Base-by-base conservation (phyloP, 2,113 vertebrate species). In the Pelodiscus sinensis region DNA sequence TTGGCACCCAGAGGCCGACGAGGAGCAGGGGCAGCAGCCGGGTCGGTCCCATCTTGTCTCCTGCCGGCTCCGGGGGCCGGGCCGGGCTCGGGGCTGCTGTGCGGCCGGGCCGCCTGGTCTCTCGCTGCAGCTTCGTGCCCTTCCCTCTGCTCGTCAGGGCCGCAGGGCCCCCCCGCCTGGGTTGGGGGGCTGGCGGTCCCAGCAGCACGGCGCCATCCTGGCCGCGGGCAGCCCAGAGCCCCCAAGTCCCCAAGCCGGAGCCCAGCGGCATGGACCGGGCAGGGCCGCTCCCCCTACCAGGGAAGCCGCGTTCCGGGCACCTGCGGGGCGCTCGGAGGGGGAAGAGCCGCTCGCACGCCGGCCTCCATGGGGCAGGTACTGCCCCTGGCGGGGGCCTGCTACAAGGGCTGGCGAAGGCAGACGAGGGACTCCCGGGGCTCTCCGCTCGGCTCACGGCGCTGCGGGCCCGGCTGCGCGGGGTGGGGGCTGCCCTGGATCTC, bases 1-100 rank as follows among this genome's bases (percentile, higher is more conserved):
- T 96, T 92, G 88, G 96, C 92, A 92, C 90, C 95, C 95, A 96
- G 90, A 97, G 96, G 91, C 96, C 92, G 94, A 97, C 96, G 38
- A 90, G 84, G 89, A 97, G 94, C 79, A 96, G 95, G 50, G 94
- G 90, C 93, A 96, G 95, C 81, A 93, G 94, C 94, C 93, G 87
- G 91, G 94, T 94, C 94, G 80, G 94, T 82, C 95, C 94, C 95
- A 95, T 94, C 95, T 93, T 19, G 65, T 18, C 16, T 21, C 31
- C 95, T 82, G 95, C 91, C 78, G 94, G 94, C 92, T 89, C 92
- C 90, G 62, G 18, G 65, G 31, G 65, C 16, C 3, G 62, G 1
- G 13, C 15, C 29, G 8, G 79, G 22, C 56, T 79, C 65, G 86
- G 85, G 44, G 2, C 81, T 22, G 56, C 55, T 16, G 56, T 7